Conservation (phyloP, 2,888 invertebrate genomes). For the Standfussiana lucernea region DNA sequence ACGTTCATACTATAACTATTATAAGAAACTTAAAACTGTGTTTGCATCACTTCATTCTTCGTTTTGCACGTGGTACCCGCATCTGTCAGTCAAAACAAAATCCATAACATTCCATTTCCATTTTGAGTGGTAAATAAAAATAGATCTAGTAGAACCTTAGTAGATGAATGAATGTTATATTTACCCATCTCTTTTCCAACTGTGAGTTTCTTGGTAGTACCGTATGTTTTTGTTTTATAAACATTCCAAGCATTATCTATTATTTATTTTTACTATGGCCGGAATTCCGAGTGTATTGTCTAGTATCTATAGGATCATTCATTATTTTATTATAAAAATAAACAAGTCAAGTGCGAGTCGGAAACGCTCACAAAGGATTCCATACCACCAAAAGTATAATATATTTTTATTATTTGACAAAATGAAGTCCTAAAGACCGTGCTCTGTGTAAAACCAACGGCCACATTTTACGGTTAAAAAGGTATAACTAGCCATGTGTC, state of each 20-base stretch:
- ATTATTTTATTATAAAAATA: neutral
- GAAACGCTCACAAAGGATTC: neutral
- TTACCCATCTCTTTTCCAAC: neutral
- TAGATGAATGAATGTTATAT: neutral
- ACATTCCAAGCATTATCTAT: slow-evolving; percentile 3
- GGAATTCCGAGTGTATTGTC: slow-evolving; percentile 30
- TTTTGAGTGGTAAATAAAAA: no score
- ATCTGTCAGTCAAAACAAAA: no score
- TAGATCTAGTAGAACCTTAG: neutral
- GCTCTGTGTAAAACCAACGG: neutral
- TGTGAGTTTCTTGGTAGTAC: neutral
- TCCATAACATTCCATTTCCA: no score
- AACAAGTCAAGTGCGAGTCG: neutral
- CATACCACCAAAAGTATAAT: neutral
- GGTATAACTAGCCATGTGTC: neutral
- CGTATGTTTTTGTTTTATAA: neutral
- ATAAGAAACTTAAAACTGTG: no score
- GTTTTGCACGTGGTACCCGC: no score
- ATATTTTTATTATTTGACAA: neutral
- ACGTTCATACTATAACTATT: no score
- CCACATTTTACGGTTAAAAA: neutral
- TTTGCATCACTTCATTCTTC: no score
- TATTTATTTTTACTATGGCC: slow-evolving; percentile 2
- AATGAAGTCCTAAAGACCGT: neutral
- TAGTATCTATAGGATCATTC: neutral